A percentile compares a stretch with the other conserved stretches of the same genome.
Evolutionary conservation across 2,888 invertebrate species (phyloP).

Genomic region (Leistus spinibarbis): DNA sequence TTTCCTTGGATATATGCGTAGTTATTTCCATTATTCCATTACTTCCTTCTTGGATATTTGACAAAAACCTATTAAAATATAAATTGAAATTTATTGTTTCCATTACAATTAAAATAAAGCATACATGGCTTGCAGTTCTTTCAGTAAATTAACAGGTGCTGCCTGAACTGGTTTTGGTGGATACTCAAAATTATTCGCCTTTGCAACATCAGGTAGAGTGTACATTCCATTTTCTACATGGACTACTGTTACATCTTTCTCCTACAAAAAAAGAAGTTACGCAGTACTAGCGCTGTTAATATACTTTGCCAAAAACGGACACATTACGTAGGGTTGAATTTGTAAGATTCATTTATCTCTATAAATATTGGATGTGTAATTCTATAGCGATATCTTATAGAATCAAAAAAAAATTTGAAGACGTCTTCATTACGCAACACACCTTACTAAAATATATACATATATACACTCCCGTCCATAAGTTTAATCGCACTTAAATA

Average conservation of each 20-base stretch:
- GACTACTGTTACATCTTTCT: constrained; percentile 9
- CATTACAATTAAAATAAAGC: not conserved
- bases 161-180: not conserved
- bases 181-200: not conserved
- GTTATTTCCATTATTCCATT: not conserved
- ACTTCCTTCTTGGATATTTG: not conserved
- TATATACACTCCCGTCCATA: no score
- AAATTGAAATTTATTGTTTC: not conserved
- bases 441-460: no score
- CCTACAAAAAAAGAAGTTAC: constrained; percentile 6
- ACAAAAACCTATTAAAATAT: not conserved
- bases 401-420: no score
- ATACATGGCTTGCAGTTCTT: not conserved
- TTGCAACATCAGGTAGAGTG: not conserved
- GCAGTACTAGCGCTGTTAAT: no score
- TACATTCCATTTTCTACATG: constrained; percentile 24
- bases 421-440: no score
- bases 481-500: no score
- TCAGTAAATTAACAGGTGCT: not conserved
- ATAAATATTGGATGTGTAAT: no score
- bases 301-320: no score
- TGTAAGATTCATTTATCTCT: no score
- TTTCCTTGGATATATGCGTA: not conserved
- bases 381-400: no score
- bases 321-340: no score